These are phyloP conservation scores for Palythoa heliodiscus DNA, from an alignment of 92 coral and sea anemone species.

Conservation along the genomic window DNA sequence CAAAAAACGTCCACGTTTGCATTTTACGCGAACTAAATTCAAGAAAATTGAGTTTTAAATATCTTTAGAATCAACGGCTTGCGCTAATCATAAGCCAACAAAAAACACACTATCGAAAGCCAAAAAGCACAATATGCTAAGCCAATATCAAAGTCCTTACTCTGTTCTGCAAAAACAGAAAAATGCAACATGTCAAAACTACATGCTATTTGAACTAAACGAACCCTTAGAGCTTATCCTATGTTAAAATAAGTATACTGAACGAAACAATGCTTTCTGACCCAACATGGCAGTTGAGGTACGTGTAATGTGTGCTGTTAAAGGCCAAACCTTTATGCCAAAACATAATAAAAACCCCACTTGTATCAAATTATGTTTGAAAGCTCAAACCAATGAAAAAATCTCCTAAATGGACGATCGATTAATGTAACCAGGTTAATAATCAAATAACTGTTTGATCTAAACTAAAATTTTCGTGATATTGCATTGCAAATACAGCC, in stretches of 20 bases:
- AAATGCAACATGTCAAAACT: slow-evolving; percentile 4
- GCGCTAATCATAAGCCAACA: neutral
- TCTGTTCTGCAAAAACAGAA: slow-evolving; percentile 32
- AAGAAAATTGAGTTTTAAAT: too few relatives aligned
- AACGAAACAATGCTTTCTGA: neutral
- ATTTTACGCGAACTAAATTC: too few relatives aligned
- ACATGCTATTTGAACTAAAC: neutral
- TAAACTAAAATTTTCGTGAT: slow-evolving; percentile 7
- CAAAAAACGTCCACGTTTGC: too few relatives aligned
- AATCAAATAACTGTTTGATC: neutral
- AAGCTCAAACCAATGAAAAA: slow-evolving; percentile 6
- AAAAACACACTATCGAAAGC: neutral
- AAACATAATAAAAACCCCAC: neutral
- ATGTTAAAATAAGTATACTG: neutral
- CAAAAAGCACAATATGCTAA: neutral
- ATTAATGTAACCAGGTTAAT: neutral
- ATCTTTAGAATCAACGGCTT: neutral
- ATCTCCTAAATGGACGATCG: slow-evolving; percentile 8
- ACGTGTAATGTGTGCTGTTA: neutral
- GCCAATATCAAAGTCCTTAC: slow-evolving; percentile 1
- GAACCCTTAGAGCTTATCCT: too few relatives aligned
- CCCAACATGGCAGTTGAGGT: slow-evolving; percentile 31
- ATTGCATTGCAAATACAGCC: slow-evolving; percentile 34
- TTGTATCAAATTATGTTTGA: slow-evolving; percentile 16
- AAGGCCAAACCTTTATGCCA: neutral